Evolutionary conservation across 2,113 vertebrate species (phyloP).

Genomic region (Fulmarus glacialis): DNA sequence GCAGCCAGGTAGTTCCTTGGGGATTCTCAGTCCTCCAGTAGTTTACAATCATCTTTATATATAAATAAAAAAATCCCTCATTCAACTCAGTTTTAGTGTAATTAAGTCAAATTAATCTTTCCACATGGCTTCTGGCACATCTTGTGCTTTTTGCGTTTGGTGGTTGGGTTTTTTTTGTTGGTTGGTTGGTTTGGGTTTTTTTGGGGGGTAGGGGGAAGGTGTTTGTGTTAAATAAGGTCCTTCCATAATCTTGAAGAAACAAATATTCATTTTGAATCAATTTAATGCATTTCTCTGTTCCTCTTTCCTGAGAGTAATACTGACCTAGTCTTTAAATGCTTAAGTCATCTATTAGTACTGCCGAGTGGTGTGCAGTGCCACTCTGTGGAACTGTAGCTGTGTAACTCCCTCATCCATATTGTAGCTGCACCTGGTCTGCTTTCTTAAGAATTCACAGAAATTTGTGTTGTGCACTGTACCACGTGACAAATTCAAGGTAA

Average conservation of each 20-base stretch:
- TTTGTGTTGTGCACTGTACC: background rate
- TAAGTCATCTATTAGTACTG: background rate
- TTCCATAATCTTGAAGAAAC: background rate
- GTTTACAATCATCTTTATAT: background rate
- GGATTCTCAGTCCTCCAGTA: background rate
- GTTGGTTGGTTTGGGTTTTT: fast-evolving
- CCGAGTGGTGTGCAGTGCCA: background rate
- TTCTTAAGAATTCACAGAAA: background rate
- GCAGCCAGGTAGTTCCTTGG: background rate
- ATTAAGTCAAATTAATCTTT: background rate
- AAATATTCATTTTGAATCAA: background rate
- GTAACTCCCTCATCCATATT: background rate
- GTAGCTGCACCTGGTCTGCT: background rate
- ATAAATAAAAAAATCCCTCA: background rate
- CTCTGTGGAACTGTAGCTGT: background rate
- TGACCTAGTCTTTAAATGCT: background rate
- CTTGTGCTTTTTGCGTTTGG: background rate
- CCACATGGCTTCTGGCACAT: background rate
- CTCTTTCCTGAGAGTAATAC: background rate
- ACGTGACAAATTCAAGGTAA: background rate
- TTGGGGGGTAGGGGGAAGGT: background rate
- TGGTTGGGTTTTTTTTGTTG: background rate
- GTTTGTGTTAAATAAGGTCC: background rate
- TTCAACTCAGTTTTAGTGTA: background rate
- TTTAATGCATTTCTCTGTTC: background rate